Conservation (phyloP, 2,797 vertebrate genomes). For the Pseudotriccus pelzelni region DNA sequence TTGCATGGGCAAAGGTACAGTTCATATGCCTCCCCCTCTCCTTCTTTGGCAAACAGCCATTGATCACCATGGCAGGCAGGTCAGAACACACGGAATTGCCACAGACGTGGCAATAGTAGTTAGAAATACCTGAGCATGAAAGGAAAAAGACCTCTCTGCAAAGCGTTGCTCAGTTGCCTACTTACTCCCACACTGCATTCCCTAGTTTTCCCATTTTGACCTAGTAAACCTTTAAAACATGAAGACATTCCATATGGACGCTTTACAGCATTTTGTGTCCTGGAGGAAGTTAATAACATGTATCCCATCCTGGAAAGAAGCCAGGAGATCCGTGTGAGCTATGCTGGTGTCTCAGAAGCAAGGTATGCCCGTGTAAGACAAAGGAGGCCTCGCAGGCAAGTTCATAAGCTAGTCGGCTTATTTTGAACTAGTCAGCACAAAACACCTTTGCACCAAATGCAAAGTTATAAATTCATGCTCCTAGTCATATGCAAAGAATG, state of each 20-base stretch:
- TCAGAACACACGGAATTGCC: neutral
- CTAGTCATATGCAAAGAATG: neutral
- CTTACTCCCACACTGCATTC: neutral
- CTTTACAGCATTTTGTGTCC: neutral
- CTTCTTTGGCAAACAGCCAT: neutral
- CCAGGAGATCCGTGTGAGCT: neutral
- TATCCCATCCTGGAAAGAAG: neutral
- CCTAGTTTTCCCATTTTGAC: neutral
- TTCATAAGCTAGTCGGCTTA: neutral
- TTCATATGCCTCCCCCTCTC: neutral
- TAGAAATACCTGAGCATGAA: neutral
- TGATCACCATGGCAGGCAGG: fast-evolving
- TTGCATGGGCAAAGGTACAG: neutral
- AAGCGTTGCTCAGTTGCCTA: neutral
- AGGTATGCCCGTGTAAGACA: neutral
- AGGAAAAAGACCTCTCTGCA: neutral
- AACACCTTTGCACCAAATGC: neutral
- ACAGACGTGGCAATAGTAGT: fast-evolving
- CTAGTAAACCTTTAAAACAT: neutral
- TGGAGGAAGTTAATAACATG: neutral
- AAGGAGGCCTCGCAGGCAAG: neutral
- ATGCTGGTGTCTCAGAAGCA: neutral
- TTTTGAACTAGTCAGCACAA: neutral
- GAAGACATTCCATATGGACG: neutral
- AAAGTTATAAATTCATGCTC: neutral